Conservation (phyloP, 2,113 vertebrate species). For the Zapornia atra region DNA sequence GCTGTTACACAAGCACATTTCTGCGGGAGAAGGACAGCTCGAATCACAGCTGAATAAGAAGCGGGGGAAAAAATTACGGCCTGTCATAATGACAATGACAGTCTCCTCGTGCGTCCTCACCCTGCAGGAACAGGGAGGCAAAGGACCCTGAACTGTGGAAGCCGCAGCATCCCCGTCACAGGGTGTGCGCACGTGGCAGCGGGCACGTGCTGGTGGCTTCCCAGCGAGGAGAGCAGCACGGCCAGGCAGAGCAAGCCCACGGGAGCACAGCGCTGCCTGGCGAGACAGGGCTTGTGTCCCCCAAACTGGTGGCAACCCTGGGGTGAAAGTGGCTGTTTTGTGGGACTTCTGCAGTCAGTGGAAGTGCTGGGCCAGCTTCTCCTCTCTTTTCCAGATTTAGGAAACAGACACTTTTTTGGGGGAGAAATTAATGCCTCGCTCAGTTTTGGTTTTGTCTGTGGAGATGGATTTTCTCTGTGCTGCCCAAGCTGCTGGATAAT, state of each 20-base stretch:
- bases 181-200: rapidly evolving
- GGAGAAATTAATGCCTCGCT: neutral
- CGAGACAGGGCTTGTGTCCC: neutral
- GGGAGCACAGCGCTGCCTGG: neutral
- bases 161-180: rapidly evolving
- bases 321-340: neutral
- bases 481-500: neutral
- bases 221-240: neutral
- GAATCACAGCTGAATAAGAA: neutral
- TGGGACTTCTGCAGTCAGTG: neutral
- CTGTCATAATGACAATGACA: neutral
- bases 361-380: neutral
- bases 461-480: neutral
- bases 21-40: neutral
- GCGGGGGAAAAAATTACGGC: neutral
- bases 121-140: neutral
- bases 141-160: neutral
- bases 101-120: neutral
- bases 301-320: neutral
- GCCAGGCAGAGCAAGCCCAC: rapidly evolving
- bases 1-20: neutral
- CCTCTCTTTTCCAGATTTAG: neutral
- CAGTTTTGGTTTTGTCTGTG: neutral
- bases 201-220: rapidly evolving
- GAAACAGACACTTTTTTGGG: neutral